Percentiles rank a stretch among this genome's conserved stretches.
Evolutionary conservation across 2,113 vertebrate species (phyloP).

Genomic region (Trichomycterus rosablanca): DNA sequence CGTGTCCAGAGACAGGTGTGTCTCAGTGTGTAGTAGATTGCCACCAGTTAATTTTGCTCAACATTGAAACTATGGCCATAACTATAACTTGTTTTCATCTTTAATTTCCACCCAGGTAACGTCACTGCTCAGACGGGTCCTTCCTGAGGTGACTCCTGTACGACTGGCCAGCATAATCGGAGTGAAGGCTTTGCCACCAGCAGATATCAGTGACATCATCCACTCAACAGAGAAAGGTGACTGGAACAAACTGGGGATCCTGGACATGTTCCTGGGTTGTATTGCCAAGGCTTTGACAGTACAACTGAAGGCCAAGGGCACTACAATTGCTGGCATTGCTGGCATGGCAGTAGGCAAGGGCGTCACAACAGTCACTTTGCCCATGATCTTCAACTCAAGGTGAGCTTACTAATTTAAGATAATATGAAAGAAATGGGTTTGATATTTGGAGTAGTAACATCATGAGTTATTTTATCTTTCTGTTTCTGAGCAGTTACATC

Average conservation of each 20-base stretch:
- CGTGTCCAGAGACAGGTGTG: constrained; percentile 95
- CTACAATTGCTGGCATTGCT: constrained; percentile 86
- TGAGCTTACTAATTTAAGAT: constrained; percentile 44
- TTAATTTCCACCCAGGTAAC: constrained; percentile 87
- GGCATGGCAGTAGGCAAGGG: constrained; percentile 92
- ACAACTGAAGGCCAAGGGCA: constrained; percentile 98
- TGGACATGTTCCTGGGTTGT: constrained; percentile 98
- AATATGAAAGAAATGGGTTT: background rate
- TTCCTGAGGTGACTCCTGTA: constrained; percentile 91
- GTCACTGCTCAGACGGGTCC: constrained; percentile 87
- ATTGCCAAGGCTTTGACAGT: constrained; percentile 98
- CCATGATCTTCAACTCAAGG: constrained; percentile 99
- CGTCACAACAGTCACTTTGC: constrained; percentile 95
- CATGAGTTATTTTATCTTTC: background rate
- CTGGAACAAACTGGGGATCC: constrained; percentile 93
- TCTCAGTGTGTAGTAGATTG: background rate
- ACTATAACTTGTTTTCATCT: background rate
- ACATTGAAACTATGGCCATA: too few species aligned
- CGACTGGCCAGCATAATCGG: constrained; percentile 96
- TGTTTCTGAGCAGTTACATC: constrained; percentile 75
- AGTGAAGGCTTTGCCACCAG: constrained; percentile 92
- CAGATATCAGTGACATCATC: constrained; percentile 98
- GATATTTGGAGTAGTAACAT: background rate
- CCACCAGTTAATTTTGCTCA: too few species aligned
- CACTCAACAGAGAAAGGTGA: constrained; percentile 98